Percentiles rank a stretch among this genome's conserved stretches.
Conservation (phyloP, 1,140 invertebrate genomes). For the Scylla paramamosain region DNA sequence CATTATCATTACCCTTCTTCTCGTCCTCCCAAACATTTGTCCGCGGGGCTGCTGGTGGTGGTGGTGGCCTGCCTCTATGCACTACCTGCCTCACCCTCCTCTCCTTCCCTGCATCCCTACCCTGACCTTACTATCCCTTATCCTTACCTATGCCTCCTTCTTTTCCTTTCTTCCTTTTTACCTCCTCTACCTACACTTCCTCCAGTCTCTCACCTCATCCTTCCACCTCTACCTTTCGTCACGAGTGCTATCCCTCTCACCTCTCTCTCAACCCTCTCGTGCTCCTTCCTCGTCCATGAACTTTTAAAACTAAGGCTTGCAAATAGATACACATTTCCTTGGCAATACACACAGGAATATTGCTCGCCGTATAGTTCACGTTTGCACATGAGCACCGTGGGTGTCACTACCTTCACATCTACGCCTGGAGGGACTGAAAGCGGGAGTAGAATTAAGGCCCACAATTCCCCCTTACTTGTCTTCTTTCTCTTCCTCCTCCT, state of each 20-base stretch:
- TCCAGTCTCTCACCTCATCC: not conserved
- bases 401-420: not conserved
- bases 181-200: not conserved
- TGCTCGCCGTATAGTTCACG: not conserved
- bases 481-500: slow-evolving; percentile 55
- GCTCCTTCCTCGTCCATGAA: not conserved
- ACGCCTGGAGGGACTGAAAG: not conserved
- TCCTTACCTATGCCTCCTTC: not conserved
- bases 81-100: not conserved
- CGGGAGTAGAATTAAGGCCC: not conserved
- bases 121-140: not conserved
- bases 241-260: no score
- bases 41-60: not conserved
- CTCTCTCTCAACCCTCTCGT: no score
- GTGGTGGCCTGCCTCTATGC: not conserved
- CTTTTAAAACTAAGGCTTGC: not conserved
- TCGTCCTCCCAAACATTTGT: slow-evolving; percentile 46
- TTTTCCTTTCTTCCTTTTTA: not conserved
- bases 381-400: not conserved
- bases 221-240: not conserved
- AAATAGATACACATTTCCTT: not conserved
- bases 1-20: slow-evolving; percentile 26
- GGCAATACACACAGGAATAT: not conserved
- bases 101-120: not conserved
- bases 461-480: not conserved